Evolutionary conservation across 2,113 vertebrate species (phyloP).

Genomic region (Oxyura jamaicensis): DNA sequence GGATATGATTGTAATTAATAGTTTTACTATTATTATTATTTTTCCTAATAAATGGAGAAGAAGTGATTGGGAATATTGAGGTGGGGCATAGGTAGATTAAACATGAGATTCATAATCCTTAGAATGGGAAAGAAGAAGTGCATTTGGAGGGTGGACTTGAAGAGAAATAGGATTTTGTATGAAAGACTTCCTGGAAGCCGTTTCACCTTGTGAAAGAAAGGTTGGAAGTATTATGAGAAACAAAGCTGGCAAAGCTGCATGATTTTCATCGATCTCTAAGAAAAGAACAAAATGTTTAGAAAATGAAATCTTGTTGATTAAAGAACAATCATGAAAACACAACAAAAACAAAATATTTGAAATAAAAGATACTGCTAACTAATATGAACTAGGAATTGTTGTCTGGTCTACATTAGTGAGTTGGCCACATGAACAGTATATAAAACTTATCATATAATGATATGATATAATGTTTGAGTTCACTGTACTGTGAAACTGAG

Average conservation of each 20-base stretch:
- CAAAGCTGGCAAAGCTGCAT: not conserved
- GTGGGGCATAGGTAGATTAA: not conserved
- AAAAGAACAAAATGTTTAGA: not conserved
- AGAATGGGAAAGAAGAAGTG: rapidly evolving
- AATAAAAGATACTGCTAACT: not conserved
- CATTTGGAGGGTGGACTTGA: not conserved
- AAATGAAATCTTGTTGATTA: not conserved
- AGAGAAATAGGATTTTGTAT: not conserved
- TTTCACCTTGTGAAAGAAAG: not conserved
- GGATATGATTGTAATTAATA: not conserved
- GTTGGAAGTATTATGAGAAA: not conserved
- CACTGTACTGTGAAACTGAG: not conserved
- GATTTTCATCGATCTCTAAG: not conserved
- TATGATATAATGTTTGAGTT: not conserved
- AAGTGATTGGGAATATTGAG: not conserved
- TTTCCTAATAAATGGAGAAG: not conserved
- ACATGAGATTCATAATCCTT: not conserved
- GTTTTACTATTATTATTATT: too few species aligned
- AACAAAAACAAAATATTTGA: not conserved
- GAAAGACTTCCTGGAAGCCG: not conserved
- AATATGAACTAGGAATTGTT: not conserved
- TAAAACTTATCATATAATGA: not conserved
- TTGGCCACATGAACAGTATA: not conserved
- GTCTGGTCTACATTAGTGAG: not conserved
- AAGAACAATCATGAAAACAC: not conserved